Evolutionary conservation across 2,797 vertebrate species (phyloP).

Genomic region (Limnodromus scolopaceus): DNA sequence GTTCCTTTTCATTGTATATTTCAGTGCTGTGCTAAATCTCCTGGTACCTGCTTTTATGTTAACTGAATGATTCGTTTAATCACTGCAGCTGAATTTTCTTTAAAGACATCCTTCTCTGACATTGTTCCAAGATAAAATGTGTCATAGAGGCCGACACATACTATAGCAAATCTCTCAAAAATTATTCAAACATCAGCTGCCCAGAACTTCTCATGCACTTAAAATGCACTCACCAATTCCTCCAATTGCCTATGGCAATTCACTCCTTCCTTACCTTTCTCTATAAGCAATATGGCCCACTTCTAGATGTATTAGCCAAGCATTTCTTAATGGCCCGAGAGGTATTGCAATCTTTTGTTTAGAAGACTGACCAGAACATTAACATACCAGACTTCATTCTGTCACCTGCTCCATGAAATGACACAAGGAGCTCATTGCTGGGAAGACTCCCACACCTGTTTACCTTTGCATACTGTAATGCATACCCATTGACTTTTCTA

Average conservation of each 20-base stretch:
- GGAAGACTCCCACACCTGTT: fast-evolving
- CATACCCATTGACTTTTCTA: background rate
- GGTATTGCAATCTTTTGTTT: background rate
- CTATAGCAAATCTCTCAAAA: constrained; percentile 68
- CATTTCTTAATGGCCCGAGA: background rate
- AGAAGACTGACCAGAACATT: background rate
- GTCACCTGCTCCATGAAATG: background rate
- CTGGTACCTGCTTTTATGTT: constrained; percentile 55
- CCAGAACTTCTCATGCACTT: constrained; percentile 29
- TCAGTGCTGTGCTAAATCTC: constrained; percentile 17
- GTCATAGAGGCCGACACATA: constrained; percentile 43
- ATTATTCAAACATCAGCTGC: constrained; percentile 62
- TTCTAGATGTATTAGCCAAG: background rate
- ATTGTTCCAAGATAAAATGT: constrained; percentile 71
- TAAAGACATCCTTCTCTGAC: constrained; percentile 75
- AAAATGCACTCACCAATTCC: background rate
- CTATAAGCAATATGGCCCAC: background rate
- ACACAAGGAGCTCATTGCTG: background rate
- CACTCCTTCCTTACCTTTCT: background rate
- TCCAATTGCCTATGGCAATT: background rate
- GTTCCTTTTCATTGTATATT: constrained; percentile 11
- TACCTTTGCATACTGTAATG: background rate
- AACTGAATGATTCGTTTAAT: constrained; percentile 67
- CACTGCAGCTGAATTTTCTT: constrained; percentile 64
- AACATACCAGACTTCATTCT: background rate